Conservation (phyloP, 2,797 vertebrate species). For the Sebastes matsubarae region DNA sequence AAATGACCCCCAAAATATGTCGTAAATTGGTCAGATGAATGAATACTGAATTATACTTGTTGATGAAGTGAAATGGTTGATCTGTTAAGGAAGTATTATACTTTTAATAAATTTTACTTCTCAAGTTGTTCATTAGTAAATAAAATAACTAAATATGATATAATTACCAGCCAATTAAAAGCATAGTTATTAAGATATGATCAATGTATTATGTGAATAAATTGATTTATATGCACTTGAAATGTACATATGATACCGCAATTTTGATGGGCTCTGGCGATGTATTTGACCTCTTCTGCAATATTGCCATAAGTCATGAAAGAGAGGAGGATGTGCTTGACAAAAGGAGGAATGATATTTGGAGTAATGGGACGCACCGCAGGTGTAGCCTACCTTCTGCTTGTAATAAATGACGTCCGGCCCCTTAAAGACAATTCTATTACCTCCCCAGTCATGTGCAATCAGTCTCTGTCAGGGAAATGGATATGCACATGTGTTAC, state of each 20-base stretch:
- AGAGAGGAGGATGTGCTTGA: slow-evolving; percentile 56
- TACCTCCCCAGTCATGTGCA: slow-evolving; percentile 80
- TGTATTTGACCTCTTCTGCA: slow-evolving; percentile 23
- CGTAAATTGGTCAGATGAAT: background rate
- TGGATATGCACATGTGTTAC: slow-evolving; percentile 84
- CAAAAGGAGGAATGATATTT: slow-evolving; percentile 72
- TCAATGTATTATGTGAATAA: background rate
- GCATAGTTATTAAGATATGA: background rate
- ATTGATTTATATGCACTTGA: slow-evolving; percentile 4
- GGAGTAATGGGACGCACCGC: slow-evolving; percentile 73
- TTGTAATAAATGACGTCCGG: slow-evolving; percentile 84
- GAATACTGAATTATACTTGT: background rate
- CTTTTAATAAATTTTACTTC: background rate
- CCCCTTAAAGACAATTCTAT: slow-evolving; percentile 87
- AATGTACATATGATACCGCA: background rate
- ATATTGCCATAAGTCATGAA: slow-evolving; percentile 43
- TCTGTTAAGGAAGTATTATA: background rate
- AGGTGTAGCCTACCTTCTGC: slow-evolving; percentile 77
- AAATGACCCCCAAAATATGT: background rate
- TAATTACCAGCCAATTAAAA: background rate
- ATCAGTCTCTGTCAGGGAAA: slow-evolving; percentile 85
- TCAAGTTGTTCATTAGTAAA: background rate
- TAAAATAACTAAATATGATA: background rate
- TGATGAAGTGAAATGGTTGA: background rate
- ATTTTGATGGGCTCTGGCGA: slow-evolving; percentile 14